Base-by-base conservation (phyloP, 2,888 invertebrate genomes). In the Lasioglossum marginatum region DNA sequence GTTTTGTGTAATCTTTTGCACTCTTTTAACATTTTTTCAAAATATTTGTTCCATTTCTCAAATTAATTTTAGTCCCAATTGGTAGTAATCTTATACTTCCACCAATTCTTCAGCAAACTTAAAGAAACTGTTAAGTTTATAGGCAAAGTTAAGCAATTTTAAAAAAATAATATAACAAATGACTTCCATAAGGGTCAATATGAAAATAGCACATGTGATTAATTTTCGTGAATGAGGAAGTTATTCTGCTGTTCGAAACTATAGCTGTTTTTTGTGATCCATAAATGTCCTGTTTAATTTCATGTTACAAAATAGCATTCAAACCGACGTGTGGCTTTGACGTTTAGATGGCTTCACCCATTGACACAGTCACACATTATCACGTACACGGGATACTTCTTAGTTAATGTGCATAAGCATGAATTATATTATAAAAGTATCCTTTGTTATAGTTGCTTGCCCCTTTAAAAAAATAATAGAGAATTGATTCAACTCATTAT, bases 281-380 rank as follows among this genome's bases (percentile, higher is more conserved):
- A 92, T 91, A 91, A 93, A 92, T 84, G 93, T 92, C 92, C 85
- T 84, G 86, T 91, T 86, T 90, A 93, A 93, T 93, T 93, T 89
- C 79, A 87, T 80, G 86, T 89, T 85, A 87, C 81, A 86, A 90
- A 91, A 90, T 88, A 91, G 90, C 89, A 91, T 86, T 87, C 82
- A 89, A 89, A 90, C 88, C 89, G 90, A 89, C 91, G 89, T 89
- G 85, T 90, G 93, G 93, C 93, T 94, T 94, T 93, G 81, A 87
- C 27, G 78, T 81, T 90, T 90, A 75, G 87, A 86, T 60, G 94
- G 93, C 91, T 94, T 94, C 94, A 34, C 76, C 70, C 90, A 92
- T 75, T 88, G 80, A 82, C 81, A 72, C 85, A 86, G 74, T 77
- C 70, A 45, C 66, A 73, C 68, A 60, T 78, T 80, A 70, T 79